Base-by-base conservation (phyloP, 1,140 invertebrate species). In the Sogatella furcifera region DNA sequence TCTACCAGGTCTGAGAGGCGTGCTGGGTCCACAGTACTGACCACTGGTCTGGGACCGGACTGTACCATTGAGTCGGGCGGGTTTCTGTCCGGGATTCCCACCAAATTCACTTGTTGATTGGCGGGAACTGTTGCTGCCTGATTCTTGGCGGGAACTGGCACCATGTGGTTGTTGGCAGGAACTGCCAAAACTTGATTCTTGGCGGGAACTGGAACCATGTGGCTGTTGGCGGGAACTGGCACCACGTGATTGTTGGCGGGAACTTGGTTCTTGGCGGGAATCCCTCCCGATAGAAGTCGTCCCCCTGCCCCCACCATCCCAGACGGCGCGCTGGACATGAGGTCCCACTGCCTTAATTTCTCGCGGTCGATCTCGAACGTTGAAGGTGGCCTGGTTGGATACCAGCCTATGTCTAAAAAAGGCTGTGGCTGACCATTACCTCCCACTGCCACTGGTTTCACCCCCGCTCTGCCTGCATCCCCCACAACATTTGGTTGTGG, bases 341-440 rank as follows among this genome's bases (percentile, higher is more conserved):
- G 79, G 74, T 92, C 89, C 89, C 89, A 91, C 69, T 91, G 89
- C 34, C 89, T 79, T 64, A 91, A 78, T 64, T 88, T 90, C 74
- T 91, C 89, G 66, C 88, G 81, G 76, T 91, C 89, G 65, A 90
- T 83, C 70, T 88, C 86, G 57, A 66, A 63, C 44, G 69, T 65
- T 46, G 69, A 66, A 24, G 67, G 65, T 52, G 64, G 63, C 15
- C 64, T 62, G 53, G 64, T 62, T 63, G 71, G 71, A 72, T 76
- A 76, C 73, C 77, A 75, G 74, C 77, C 74, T 69, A 76, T 76
- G 71, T 68, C 76, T 78, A 78, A 79, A 80, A 79, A 78, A 78
- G 74, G 72, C 72, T 71, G 70, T 14, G 60, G 31, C 28, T 60
- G 64, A 34, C 58, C 55, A 17, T 38, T 38, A 10, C 9, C 2